Base-by-base conservation (phyloP, 53 echinoderm and acorn worm genomes). In the Paracentrotus lividus region DNA sequence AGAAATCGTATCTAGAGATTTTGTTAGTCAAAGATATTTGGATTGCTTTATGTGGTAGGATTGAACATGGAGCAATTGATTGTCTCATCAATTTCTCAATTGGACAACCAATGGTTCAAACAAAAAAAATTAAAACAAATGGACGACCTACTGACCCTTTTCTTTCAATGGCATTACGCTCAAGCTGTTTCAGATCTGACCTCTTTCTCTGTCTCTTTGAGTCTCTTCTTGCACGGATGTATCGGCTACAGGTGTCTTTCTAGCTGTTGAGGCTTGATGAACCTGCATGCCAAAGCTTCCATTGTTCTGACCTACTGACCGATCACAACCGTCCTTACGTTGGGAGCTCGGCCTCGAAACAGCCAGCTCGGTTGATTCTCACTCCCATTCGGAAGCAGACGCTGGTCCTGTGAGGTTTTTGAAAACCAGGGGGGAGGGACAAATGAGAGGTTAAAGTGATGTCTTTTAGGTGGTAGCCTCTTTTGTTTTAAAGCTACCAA, bases 261-360 rank as follows among this genome's bases (percentile, higher is more conserved):
- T 90, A n/a, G 94, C 49, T 81, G 81, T 45, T 91, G 85, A n/a
- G 24, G 53, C 60, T 86, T 96, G 93, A 49, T 95, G 96, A 54
- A 96, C 47, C 38, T 96, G 88, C 7, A 92, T 26, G 91, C 60
- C 93, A 96, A 16, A 13, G 93, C 77, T 32, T 99, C 96, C 91
- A 97, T 91, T 14, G n/a, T n/a, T 99, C 96, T 4, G 96, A 93
- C 72, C 99, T 88, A 44, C 85, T 96, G 95, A 49, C 92, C 93
- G 68, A 99, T 99, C 29, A 99, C 96, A 2, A n/a, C 99, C 96
- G 86, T 99, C 99, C 72, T 99, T 99, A 0, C 99, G 97, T 53
- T 94, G 95, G 26, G 99, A 99, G 77, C 97, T 97, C n/a, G 0
- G 99, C 91, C 88, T 99, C 99, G 77, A 96, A 99, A 52, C 95